These are phyloP conservation scores for Dexiosoma caninum DNA, from an alignment of 2,888 invertebrate genomes.

Conservation along the genomic window DNA sequence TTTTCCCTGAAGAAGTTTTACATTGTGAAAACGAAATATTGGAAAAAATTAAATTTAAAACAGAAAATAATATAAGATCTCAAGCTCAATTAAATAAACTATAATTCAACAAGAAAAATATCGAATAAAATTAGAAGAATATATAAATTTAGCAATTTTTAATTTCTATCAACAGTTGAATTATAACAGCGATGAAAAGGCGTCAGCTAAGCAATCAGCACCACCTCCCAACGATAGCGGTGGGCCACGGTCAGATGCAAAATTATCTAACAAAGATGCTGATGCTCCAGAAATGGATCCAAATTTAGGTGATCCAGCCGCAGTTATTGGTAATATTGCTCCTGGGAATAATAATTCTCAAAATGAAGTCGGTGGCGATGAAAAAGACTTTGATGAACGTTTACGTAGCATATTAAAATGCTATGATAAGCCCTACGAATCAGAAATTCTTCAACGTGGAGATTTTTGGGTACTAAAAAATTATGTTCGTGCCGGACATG, in stretches of 20 bases:
- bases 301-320: conserved; percentile 65
- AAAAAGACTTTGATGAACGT: conserved; percentile 77
- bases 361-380: conserved; percentile 75
- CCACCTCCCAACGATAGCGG: conserved; percentile 65
- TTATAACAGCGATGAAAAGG: conserved; percentile 68
- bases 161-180: conserved; percentile 64
- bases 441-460: conserved; percentile 84
- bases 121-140: too few species aligned
- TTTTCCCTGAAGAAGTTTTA: too few species aligned
- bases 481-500: conserved; percentile 86
- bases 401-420: conserved; percentile 79
- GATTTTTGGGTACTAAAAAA: conserved; percentile 94
- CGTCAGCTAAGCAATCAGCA: conserved; percentile 52
- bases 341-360: conserved; percentile 59
- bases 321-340: conserved; percentile 70
- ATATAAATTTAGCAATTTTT: too few species aligned
- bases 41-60: too few species aligned
- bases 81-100: too few species aligned
- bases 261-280: conserved; percentile 45
- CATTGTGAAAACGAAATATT: too few species aligned
- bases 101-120: too few species aligned
- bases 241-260: conserved; percentile 18
- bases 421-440: conserved; percentile 81
- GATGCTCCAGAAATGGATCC: conserved; percentile 63
- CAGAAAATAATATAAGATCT: too few species aligned